Conservation (phyloP, 2,797 vertebrate genomes). For the Trachurus trachurus region DNA sequence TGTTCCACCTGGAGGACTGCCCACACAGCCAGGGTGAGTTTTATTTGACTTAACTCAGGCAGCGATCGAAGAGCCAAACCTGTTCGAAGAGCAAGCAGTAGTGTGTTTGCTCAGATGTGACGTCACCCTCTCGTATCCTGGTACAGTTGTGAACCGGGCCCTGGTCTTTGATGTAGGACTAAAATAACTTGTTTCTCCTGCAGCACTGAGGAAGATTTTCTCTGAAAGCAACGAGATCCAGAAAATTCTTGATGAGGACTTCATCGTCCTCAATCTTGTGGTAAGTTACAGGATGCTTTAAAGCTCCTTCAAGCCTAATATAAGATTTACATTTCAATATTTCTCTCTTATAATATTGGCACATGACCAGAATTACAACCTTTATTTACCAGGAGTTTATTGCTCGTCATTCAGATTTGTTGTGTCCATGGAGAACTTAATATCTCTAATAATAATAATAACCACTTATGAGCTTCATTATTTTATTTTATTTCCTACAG, state of each 20-base stretch:
- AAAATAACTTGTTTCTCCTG: slow-evolving; percentile 23
- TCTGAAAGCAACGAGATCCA: slow-evolving; percentile 90
- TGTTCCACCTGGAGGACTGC: slow-evolving; percentile 95
- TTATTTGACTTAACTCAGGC: neutral
- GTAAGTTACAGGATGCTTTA: slow-evolving; percentile 81
- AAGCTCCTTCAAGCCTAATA: no score
- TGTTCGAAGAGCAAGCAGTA: slow-evolving; percentile 9
- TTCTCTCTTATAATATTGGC: no score
- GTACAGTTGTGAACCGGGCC: neutral
- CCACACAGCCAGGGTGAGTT: slow-evolving; percentile 92
- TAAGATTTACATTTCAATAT: no score
- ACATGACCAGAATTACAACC: neutral
- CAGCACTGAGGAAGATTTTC: slow-evolving; percentile 93
- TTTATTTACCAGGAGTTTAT: neutral
- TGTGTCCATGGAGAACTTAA: no score
- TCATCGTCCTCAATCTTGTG: slow-evolving; percentile 93
- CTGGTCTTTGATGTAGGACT: neutral
- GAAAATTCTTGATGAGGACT: slow-evolving; percentile 90
- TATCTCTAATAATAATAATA: no score
- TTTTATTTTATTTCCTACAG: slow-evolving; percentile 75
- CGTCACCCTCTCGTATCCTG: slow-evolving; percentile 6
- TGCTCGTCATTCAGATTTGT: no score
- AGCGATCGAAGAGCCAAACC: neutral
- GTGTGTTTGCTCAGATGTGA: slow-evolving; percentile 40
- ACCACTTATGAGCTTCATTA: no score